Evolutionary conservation across 2,888 invertebrate genomes (phyloP), one percentile per base, ranked within the genome.

Genomic region (Drosophila putrida): DNA sequence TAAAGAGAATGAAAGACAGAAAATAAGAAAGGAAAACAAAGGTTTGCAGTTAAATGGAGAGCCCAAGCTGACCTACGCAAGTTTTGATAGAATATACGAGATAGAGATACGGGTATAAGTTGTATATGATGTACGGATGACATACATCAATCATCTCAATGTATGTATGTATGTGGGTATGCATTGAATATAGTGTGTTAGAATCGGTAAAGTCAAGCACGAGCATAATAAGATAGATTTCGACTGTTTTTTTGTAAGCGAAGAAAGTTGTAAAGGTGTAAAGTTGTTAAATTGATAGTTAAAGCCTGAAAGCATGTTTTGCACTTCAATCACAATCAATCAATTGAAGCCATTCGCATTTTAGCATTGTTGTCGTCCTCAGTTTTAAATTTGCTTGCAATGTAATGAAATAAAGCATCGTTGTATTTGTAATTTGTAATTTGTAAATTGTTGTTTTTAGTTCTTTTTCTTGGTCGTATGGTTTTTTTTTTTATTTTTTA

Each of bases 31-130:
- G 6, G 13, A 35, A 57, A 41, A 9, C 33, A 27, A 49, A 57
- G 13, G 58, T 31, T 65, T 62, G 73, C 57, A 49, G 46, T 62
- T 74, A 36, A 75, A 63, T 74, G 62, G 50, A 53, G 75, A 78
- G 79, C 79, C 69, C 79, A 75, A 75, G 79, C 75, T 53, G 75
- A 57, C 75, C 75, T 74, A 63, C 44, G 68, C 62, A 78, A 63
- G 33, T 36, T 20, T 20, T 66, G 44, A 59, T 59, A 13, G 58
- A 51, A 43, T 31, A 53, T 51, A 38, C 62, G 57, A 61, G 39
- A 51, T 55, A 50, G 57, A 61, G 39, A 51, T 55, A 50, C 33
- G 51, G 69, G 46, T 58, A 67, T 39, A 36, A 33, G 38, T 50
- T 43, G 53, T 13, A 20, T 36, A 58, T 36, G 35, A 36, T 38